A percentile compares a stretch with the other conserved stretches of the same genome.
phyloP scores from a whole-genome alignment of 2,113 vertebrate genomes.

The Nothobranchius kuhntae region DNA sequence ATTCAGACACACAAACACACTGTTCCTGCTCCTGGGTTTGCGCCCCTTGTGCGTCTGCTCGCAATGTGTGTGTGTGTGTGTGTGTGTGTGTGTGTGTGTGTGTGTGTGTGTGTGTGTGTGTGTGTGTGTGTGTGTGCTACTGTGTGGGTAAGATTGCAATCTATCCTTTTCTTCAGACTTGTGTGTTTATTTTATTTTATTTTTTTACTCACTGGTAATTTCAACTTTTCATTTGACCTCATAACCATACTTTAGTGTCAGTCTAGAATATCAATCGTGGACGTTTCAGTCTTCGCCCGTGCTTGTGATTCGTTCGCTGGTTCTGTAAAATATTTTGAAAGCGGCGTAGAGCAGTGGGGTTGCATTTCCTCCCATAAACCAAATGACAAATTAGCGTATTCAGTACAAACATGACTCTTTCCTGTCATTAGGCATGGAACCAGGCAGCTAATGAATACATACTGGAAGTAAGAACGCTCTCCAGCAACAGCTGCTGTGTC shows the following conservation, averaged over 20 bases:
- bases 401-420: conserved; percentile 73
- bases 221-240: conserved; percentile 42
- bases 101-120: conserved; percentile 21
- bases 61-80: conserved; percentile 63
- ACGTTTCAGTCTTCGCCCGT: conserved; percentile 36
- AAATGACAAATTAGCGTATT: conserved; percentile 79
- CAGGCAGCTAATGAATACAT: conserved; percentile 78
- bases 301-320: conserved; percentile 40
- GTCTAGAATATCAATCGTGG: conserved; percentile 49
- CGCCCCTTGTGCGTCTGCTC: conserved; percentile 53
- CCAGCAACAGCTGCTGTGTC: conserved; percentile 54
- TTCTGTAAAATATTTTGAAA: conserved; percentile 54
- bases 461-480: conserved; percentile 64
- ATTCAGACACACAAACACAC: conserved; percentile 78
- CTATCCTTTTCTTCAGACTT: conserved; percentile 16
- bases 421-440: conserved; percentile 77
- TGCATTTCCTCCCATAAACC: conserved; percentile 69
- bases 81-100: conserved; percentile 59
- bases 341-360: conserved; percentile 43
- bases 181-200: conserved; percentile 5
- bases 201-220: conserved; percentile 51
- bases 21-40: conserved; percentile 67
- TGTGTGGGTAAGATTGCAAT: conserved; percentile 46
- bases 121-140: conserved; percentile 16
- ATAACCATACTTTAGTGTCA: conserved; percentile 48